Percentiles rank a stretch among this genome's conserved stretches.
Evolutionary conservation across 2,113 vertebrate genomes (phyloP).

Genomic region (Guaruba guarouba): DNA sequence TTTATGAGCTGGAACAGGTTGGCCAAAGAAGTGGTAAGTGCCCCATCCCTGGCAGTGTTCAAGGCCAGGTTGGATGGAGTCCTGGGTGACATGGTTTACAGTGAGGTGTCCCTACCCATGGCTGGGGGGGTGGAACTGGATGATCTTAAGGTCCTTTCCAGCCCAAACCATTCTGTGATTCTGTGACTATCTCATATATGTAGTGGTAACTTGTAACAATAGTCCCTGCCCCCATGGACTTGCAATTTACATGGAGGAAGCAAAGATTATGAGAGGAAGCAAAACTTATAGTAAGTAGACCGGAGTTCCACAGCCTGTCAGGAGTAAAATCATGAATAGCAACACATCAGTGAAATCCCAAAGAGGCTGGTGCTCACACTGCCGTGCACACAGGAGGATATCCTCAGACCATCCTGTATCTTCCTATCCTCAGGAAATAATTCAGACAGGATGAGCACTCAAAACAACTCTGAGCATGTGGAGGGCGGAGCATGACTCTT

Average conservation of each 20-base stretch:
- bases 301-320: background rate
- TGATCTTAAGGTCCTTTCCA: background rate
- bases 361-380: background rate
- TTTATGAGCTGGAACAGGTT: background rate
- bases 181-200: background rate
- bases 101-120: background rate
- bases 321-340: background rate
- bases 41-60: background rate
- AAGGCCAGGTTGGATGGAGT: background rate
- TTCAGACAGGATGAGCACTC: constrained; percentile 69
- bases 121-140: background rate
- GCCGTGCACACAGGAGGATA: constrained; percentile 55
- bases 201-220: background rate
- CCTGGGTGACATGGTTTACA: background rate
- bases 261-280: background rate
- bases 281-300: background rate
- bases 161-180: background rate
- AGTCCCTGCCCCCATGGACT: background rate
- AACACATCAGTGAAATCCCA: background rate
- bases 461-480: background rate
- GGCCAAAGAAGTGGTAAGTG: background rate
- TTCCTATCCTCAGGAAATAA: constrained; percentile 60
- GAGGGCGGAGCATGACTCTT: background rate
- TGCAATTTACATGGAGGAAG: background rate
- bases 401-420: constrained; percentile 69